Base-by-base conservation (phyloP, 1,140 invertebrate genomes). In the Druon quercuslanigerum region DNA sequence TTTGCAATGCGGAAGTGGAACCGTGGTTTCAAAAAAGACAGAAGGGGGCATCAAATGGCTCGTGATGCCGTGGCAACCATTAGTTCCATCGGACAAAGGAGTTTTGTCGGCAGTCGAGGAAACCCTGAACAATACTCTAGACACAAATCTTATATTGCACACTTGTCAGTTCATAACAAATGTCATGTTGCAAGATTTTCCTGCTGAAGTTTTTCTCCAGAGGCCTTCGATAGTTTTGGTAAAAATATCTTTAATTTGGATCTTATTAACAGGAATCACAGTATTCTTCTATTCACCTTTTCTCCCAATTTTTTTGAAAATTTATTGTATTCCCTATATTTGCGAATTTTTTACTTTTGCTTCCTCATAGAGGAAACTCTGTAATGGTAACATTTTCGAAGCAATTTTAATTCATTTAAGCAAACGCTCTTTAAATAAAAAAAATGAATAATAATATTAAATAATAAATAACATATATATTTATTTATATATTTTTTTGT, bases 141-240 rank as follows among this genome's bases (percentile, higher is more conserved):
- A 79, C 74, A 90, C 66, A 86, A 92, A 80, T 92, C 90, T 77
- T 84, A 91, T 82, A 83, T 89, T 90, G 82, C 92, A 87, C 84
- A 93, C 83, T 3, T 94, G 93, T 86, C 92, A 94, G 74, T 95
- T 95, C 84, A 94, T 95, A 74, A 88, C 88, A 50, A 92, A 95
- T 88, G 93, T 95, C 13, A 92, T 95, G 84, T 85, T 95, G 51
- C 91, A 93, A 84, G 94, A 95, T 86, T 95, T 95, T 89, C 94
- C 94, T 57, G 92, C 93, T 17, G 94, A 95, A 89, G 92, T 95
- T 82, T 95, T 95, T 88, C 89, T 95, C 33, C 94, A 95, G 81
- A 92, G 94, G 82, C 94, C 94, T 25, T 82, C 89, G 60, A 94
- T 94, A 76, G 82, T 95, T 50, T 89, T 90, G 85, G 94, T 94